Evolutionary conservation across 2,888 invertebrate genomes (phyloP).

Genomic region (Trichopria drosophilae): DNA sequence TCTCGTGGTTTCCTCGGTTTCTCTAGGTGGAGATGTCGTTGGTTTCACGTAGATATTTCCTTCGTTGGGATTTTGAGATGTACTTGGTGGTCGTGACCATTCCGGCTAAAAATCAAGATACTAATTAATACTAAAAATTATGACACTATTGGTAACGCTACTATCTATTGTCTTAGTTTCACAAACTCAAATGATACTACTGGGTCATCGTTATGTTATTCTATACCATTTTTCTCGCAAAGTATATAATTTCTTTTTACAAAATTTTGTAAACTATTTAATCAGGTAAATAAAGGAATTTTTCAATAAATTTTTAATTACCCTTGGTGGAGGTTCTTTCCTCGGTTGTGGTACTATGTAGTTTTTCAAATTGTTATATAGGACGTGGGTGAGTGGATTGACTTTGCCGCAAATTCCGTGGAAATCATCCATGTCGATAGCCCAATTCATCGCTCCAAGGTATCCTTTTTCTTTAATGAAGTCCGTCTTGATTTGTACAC

Average conservation of each 20-base stretch:
- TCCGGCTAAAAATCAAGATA: constrained; percentile 66
- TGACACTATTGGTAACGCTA: not conserved
- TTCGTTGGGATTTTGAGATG: constrained; percentile 57
- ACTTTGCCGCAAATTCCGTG: constrained; percentile 77
- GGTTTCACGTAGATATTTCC: no score
- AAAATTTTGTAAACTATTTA: not conserved
- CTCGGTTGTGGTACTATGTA: constrained; percentile 69
- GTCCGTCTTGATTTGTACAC: constrained; percentile 87
- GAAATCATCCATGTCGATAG: constrained; percentile 91
- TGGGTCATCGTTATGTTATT: no score
- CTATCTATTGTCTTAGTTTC: no score
- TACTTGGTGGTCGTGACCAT: constrained; percentile 80
- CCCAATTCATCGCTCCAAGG: constrained; percentile 91
- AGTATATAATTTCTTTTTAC: no score
- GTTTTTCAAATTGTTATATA: constrained; percentile 72
- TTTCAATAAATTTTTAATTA: constrained; percentile 53
- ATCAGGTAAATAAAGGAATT: no score
- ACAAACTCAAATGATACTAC: no score
- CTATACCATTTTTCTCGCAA: no score
- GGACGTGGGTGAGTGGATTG: constrained; percentile 74
- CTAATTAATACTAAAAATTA: constrained; percentile 1
- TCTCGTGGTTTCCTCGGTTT: constrained; percentile 41
- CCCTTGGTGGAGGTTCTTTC: constrained; percentile 69
- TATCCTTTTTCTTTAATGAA: constrained; percentile 82
- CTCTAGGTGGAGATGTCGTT: constrained; percentile 31